These are phyloP conservation scores for Cololabis saira DNA, from an alignment of 2,113 vertebrate genomes.

Conservation along the genomic window DNA sequence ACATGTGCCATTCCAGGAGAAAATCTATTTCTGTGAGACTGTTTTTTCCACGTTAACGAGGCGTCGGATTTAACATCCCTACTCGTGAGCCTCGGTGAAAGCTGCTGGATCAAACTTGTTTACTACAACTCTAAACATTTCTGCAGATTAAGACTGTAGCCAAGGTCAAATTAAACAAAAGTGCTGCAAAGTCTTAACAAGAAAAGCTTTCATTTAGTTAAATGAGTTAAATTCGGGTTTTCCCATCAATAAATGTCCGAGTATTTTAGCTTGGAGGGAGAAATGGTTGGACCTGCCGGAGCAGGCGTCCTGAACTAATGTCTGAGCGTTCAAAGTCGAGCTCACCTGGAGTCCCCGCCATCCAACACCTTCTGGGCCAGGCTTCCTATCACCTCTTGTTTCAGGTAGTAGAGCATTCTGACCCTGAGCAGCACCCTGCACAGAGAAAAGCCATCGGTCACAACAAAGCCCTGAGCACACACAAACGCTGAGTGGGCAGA, in stretches of 20 bases:
- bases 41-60: conserved; percentile 1
- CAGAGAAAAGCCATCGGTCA: conserved; percentile 70
- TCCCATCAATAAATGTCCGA: background rate
- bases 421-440: conserved; percentile 95
- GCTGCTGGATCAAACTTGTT: no score
- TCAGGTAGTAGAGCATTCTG: conserved; percentile 99
- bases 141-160: no score
- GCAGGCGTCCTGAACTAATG: background rate
- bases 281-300: background rate
- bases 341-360: conserved; percentile 92
- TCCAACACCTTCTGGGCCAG: conserved; percentile 92
- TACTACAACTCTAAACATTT: no score
- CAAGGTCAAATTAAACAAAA: no score
- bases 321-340: conserved; percentile 32
- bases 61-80: no score
- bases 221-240: background rate
- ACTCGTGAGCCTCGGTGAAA: no score
- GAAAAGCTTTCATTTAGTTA: background rate
- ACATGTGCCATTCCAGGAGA: background rate
- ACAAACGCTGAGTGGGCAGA: conserved; percentile 72
- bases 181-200: no score
- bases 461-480: conserved; percentile 58
- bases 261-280: background rate
- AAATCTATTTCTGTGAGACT: background rate
- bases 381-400: conserved; percentile 97